Percentiles rank a stretch among this genome's conserved stretches.
phyloP scores from a whole-genome alignment of 2,797 vertebrate genomes.

The Alectoris magna region DNA sequence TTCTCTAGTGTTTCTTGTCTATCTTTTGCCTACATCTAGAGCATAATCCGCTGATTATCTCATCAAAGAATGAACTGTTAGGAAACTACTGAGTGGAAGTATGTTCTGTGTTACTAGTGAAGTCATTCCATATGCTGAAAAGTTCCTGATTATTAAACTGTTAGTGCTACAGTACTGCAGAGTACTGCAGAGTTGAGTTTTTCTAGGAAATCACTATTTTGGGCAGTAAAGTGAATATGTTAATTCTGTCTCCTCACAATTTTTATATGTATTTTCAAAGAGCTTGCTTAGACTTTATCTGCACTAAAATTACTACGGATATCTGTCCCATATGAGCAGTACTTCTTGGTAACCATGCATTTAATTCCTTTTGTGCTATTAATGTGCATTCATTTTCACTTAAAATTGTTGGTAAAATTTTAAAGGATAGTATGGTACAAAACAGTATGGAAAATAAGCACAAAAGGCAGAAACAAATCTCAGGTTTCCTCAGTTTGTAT shows the following conservation, averaged over 20 bases:
- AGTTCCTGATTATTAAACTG: background rate
- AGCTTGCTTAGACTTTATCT: background rate
- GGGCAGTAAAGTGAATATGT: background rate
- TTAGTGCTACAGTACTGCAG: background rate
- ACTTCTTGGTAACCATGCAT: rapidly evolving
- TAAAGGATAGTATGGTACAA: background rate
- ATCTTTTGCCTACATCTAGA: background rate
- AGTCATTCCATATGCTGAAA: background rate
- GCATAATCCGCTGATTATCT: background rate
- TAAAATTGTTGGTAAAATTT: background rate
- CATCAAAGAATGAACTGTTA: background rate
- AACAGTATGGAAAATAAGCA: background rate
- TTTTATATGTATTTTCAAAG: background rate
- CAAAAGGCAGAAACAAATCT: background rate
- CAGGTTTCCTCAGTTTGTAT: background rate
- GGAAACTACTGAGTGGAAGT: background rate
- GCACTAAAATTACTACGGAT: background rate
- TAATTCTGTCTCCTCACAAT: background rate
- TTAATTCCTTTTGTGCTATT: background rate
- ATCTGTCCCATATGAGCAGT: background rate
- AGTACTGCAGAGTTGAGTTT: rapidly evolving
- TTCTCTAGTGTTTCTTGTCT: background rate
- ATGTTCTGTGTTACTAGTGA: background rate
- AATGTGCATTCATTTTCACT: background rate
- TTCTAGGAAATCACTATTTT: background rate